A percentile compares a stretch with the other conserved stretches of the same genome.
Conservation (phyloP, 2,888 invertebrate species). For the Toxonevra muliebris region DNA sequence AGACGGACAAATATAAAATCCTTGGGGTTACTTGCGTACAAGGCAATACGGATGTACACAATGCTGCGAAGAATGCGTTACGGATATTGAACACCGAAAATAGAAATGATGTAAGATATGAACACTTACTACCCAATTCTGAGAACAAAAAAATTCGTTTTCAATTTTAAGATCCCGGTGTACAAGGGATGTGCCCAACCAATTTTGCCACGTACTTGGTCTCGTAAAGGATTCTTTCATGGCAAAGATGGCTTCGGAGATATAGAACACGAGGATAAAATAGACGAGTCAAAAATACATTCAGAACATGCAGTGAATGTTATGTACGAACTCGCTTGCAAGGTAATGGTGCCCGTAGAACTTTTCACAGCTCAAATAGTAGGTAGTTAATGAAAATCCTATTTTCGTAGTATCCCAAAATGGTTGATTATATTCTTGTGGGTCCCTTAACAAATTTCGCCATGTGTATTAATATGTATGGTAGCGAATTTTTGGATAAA, state of each 20-base stretch:
- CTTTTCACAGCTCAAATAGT: background rate
- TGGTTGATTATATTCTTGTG: slow-evolving; percentile 71
- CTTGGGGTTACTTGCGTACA: slow-evolving; percentile 77
- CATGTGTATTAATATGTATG: slow-evolving; percentile 73
- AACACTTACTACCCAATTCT: background rate
- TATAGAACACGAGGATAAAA: slow-evolving; percentile 65
- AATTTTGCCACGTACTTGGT: slow-evolving; percentile 53
- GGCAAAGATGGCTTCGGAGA: slow-evolving; percentile 79
- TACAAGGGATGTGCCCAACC: slow-evolving; percentile 48
- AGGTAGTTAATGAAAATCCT: background rate
- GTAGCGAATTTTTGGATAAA: slow-evolving; percentile 67
- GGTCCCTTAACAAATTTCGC: slow-evolving; percentile 84
- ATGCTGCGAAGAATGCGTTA: slow-evolving; percentile 75
- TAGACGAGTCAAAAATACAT: slow-evolving; percentile 62
- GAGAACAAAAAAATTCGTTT: background rate
- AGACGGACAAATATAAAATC: slow-evolving; percentile 54
- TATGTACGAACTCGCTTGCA: slow-evolving; percentile 69
- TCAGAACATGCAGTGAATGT: slow-evolving; percentile 70
- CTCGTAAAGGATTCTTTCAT: slow-evolving; percentile 53
- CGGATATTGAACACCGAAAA: slow-evolving; percentile 71
- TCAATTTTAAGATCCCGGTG: slow-evolving; percentile 47
- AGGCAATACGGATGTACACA: slow-evolving; percentile 76
- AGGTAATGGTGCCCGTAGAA: slow-evolving; percentile 58
- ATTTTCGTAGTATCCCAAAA: slow-evolving; percentile 62
- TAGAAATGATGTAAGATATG: slow-evolving; percentile 70